Conservation (phyloP, 1,140 invertebrate genomes). For the Sycophaga agraensis region DNA sequence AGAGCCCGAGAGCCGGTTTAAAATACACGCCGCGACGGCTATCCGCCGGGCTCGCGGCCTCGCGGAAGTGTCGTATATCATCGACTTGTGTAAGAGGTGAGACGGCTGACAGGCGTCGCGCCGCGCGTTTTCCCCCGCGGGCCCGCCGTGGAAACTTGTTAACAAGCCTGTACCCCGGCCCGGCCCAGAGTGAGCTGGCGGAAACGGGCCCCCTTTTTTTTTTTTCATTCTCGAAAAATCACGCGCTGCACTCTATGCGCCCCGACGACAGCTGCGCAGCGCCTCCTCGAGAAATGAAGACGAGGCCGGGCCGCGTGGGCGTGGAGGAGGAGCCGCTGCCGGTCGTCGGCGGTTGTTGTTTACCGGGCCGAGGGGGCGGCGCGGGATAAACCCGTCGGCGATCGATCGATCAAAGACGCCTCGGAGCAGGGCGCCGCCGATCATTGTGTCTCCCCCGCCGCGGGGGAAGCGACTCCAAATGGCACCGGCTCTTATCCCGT, state of each 20-base stretch:
- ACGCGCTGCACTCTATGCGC: too few species aligned
- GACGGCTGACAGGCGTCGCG: slow-evolving; percentile 37
- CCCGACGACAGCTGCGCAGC: too few species aligned
- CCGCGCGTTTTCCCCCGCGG: slow-evolving; percentile 22
- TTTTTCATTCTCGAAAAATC: neutral
- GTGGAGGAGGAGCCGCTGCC: too few species aligned
- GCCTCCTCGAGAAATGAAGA: too few species aligned
- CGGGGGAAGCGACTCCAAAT: too few species aligned
- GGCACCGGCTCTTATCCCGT: too few species aligned
- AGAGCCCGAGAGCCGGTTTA: neutral
- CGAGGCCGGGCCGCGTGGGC: too few species aligned
- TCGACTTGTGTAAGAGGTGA: slow-evolving; percentile 29
- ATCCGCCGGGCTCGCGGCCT: neutral
- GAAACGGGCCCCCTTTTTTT: neutral
- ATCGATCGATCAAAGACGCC: too few species aligned
- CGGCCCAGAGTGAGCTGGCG: neutral
- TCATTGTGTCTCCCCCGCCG: too few species aligned
- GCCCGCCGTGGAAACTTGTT: slow-evolving; percentile 36
- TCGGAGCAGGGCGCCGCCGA: too few species aligned
- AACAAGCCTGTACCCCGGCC: slow-evolving; percentile 29
- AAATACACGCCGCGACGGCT: neutral
- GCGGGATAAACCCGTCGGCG: neutral
- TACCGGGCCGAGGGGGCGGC: too few species aligned
- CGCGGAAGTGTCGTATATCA: slow-evolving; percentile 31
- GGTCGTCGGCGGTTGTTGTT: too few species aligned